A percentile compares a stretch with the other conserved stretches of the same genome.
These are phyloP conservation scores for Brachyptera putata DNA, from an alignment of 2,888 invertebrate species.

Conservation along the genomic window DNA sequence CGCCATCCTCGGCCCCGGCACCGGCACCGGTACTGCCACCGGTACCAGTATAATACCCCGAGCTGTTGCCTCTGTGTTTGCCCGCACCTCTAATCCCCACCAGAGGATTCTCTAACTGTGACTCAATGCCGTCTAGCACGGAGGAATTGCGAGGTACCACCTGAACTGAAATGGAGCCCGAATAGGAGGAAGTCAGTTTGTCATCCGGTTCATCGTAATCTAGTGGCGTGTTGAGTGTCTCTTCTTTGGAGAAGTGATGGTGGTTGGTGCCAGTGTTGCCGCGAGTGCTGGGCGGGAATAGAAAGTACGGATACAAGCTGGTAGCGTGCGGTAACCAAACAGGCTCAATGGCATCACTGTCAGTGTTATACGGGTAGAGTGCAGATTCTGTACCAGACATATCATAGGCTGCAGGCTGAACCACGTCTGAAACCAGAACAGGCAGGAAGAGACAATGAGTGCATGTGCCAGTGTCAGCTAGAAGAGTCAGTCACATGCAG, in stretches of 20 bases:
- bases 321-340: conserved; percentile 53
- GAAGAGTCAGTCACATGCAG: too few species aligned
- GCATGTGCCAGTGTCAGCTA: too few species aligned
- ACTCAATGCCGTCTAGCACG: conserved; percentile 53
- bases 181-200: conserved; percentile 40
- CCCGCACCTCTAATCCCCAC: conserved; percentile 48
- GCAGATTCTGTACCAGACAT: conserved; percentile 56
- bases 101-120: conserved; percentile 57
- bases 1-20: conserved; percentile 34
- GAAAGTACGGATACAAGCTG: conserved; percentile 56
- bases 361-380: conserved; percentile 52
- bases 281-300: conserved; percentile 49
- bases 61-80: conserved; percentile 47
- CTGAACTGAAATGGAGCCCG: conserved; percentile 52
- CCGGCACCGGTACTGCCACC: too few species aligned
- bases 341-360: too few species aligned
- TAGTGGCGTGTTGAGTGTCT: conserved; percentile 45
- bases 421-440: conserved; percentile 57
- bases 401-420: conserved; percentile 51
- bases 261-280: conserved; percentile 23
- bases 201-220: conserved; percentile 38
- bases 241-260: conserved; percentile 43
- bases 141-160: conserved; percentile 56
- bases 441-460: conserved; percentile 35
- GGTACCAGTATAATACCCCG: too few species aligned